phyloP scores from a whole-genome alignment of 2,113 vertebrate genomes.

The Bucco capensis region DNA sequence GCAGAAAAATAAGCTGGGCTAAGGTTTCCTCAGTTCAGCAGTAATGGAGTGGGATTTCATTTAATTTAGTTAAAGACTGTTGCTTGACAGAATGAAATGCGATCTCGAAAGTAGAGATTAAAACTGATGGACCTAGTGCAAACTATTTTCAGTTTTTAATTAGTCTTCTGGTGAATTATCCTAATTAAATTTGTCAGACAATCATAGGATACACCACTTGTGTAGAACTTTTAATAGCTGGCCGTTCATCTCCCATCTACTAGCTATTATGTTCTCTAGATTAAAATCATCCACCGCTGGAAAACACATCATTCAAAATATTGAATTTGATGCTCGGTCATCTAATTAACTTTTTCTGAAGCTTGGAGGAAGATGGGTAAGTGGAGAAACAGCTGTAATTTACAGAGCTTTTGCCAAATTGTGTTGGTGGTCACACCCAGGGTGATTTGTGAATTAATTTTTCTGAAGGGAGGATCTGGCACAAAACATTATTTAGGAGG shows the following conservation, averaged over 20 bases:
- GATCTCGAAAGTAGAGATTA: conserved; percentile 60
- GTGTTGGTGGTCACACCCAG: neutral
- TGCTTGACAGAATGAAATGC: conserved; percentile 60
- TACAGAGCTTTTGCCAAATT: neutral
- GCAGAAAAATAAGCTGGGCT: conserved; percentile 39
- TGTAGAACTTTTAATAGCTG: neutral
- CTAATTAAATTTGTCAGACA: conserved; percentile 59
- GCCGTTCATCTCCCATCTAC: neutral
- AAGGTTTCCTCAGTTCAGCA: conserved; percentile 46
- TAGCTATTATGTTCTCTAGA: conserved; percentile 7
- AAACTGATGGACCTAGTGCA: conserved; percentile 30
- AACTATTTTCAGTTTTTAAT: conserved; percentile 56
- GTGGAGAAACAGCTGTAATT: conserved; percentile 3
- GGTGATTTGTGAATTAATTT: neutral
- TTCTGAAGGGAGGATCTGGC: neutral
- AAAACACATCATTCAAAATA: neutral
- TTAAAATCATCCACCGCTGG: neutral
- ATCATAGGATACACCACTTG: conserved; percentile 4
- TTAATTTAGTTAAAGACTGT: conserved; percentile 63
- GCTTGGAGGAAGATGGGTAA: neutral
- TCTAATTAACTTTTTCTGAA: conserved; percentile 19
- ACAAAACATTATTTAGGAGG: neutral
- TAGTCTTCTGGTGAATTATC: conserved; percentile 61
- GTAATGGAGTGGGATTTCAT: conserved; percentile 54
- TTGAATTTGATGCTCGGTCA: neutral